Conservation (phyloP, 1,140 invertebrate species). For the Zaprionus vittiger region DNA sequence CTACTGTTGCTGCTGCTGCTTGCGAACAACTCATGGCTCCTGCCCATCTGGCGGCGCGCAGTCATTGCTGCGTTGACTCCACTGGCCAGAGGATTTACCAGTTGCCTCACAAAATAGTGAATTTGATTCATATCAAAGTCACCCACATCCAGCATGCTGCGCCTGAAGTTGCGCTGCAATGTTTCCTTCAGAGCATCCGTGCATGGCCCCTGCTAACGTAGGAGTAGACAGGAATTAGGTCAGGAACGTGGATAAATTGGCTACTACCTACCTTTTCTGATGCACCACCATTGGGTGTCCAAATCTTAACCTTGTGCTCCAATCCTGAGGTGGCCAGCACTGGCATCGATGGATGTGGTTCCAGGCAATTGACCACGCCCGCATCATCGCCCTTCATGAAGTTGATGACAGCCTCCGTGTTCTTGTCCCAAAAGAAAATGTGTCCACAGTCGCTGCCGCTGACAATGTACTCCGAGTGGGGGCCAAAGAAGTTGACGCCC, state of each 20-base stretch:
- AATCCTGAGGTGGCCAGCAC: constrained; percentile 93
- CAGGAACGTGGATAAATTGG: not conserved
- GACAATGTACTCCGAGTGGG: constrained; percentile 94
- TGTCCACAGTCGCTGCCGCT: constrained; percentile 98
- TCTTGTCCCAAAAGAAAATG: constrained; percentile 97
- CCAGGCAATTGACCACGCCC: constrained; percentile 96
- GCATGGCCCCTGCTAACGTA: constrained; percentile 85
- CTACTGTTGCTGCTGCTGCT: not conserved
- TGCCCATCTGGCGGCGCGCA: not conserved
- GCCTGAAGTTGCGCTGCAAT: constrained; percentile 63
- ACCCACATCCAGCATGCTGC: constrained; percentile 42
- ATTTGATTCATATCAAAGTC: constrained; percentile 60
- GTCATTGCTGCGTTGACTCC: not conserved
- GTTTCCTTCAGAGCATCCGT: constrained; percentile 84
- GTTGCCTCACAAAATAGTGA: constrained; percentile 65
- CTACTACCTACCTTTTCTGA: constrained; percentile 84
- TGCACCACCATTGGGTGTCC: constrained; percentile 89
- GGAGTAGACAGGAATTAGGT: not conserved
- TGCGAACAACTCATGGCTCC: not conserved
- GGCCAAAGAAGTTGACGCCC: constrained; percentile 97
- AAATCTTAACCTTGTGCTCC: constrained; percentile 96
- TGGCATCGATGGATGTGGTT: constrained; percentile 94
- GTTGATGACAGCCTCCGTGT: constrained; percentile 94
- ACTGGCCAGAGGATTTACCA: constrained; percentile 28
- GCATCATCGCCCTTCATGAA: constrained; percentile 93